A percentile compares a stretch with the other conserved stretches of the same genome.
phyloP scores from a whole-genome alignment of 2,797 vertebrate species.

The Schizopygopsis malacanthus region DNA sequence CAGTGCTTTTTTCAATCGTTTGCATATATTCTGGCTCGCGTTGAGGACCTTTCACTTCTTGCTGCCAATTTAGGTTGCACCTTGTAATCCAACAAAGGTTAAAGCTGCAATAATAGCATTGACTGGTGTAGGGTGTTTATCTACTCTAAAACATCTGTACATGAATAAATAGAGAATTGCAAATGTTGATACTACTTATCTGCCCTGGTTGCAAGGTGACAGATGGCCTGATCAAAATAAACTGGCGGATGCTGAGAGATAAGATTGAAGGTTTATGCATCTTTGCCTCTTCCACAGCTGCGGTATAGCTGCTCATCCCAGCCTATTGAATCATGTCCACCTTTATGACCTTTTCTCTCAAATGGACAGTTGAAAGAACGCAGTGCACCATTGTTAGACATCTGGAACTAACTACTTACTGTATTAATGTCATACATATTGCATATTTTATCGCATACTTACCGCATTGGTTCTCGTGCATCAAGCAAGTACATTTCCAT shows the following conservation, averaged over 20 bases:
- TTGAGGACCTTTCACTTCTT: neutral
- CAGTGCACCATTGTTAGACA: neutral
- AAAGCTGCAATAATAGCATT: neutral
- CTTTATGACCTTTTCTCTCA: neutral
- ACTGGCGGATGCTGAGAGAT: conserved; percentile 3
- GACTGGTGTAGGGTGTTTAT: neutral
- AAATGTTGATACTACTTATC: conserved; percentile 10
- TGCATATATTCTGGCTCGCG: neutral
- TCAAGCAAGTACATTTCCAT: neutral
- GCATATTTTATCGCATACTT: no score
- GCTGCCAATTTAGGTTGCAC: neutral
- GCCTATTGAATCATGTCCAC: conserved; percentile 1
- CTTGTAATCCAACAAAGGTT: conserved; percentile 19
- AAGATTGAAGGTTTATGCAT: conserved; percentile 17
- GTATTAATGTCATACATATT: neutral
- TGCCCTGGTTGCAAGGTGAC: conserved; percentile 15
- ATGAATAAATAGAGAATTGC: neutral
- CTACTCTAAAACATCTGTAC: conserved; percentile 29
- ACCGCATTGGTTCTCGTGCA: neutral
- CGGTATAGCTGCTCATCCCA: neutral
- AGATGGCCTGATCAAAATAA: conserved; percentile 16
- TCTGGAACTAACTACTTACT: neutral
- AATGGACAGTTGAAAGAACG: neutral
- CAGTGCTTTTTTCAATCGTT: neutral
- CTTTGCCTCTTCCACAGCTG: neutral